phyloP scores from a whole-genome alignment of 2,113 vertebrate species.

The Morone chrysops region DNA sequence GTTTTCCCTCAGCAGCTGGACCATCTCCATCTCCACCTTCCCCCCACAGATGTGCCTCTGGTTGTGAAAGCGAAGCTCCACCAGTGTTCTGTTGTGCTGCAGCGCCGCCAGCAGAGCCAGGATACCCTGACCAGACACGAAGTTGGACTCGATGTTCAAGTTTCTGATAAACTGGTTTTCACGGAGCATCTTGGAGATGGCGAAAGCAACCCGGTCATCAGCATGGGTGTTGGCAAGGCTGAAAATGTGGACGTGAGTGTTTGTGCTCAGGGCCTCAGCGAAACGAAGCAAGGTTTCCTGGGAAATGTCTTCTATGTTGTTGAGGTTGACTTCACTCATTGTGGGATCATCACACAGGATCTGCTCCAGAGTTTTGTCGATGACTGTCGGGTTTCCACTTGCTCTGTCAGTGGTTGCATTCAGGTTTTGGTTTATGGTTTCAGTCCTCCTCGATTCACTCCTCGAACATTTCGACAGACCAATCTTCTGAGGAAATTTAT shows the following conservation, averaged over 20 bases:
- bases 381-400: conserved; percentile 87
- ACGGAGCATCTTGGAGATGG: conserved; percentile 88
- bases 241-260: conserved; percentile 87
- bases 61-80: conserved; percentile 92
- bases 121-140: conserved; percentile 90
- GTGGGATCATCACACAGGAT: conserved; percentile 84
- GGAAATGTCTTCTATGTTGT: conserved; percentile 92
- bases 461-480: conserved; percentile 68
- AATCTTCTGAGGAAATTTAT: conserved; percentile 63
- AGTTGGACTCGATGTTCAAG: conserved; percentile 92
- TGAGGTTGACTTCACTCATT: conserved; percentile 89
- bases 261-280: conserved; percentile 87
- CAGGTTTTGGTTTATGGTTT: conserved; percentile 43
- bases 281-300: conserved; percentile 87
- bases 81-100: conserved; percentile 86
- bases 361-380: conserved; percentile 88
- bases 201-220: conserved; percentile 87
- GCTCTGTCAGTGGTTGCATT: conserved; percentile 75
- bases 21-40: conserved; percentile 95
- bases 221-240: conserved; percentile 91
- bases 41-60: conserved; percentile 94
- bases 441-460: conserved; percentile 63
- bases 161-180: conserved; percentile 86
- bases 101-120: conserved; percentile 88
- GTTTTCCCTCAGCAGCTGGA: conserved; percentile 89